Conservation (phyloP, 2,113 vertebrate genomes). For the Miniopterus natalensis region DNA sequence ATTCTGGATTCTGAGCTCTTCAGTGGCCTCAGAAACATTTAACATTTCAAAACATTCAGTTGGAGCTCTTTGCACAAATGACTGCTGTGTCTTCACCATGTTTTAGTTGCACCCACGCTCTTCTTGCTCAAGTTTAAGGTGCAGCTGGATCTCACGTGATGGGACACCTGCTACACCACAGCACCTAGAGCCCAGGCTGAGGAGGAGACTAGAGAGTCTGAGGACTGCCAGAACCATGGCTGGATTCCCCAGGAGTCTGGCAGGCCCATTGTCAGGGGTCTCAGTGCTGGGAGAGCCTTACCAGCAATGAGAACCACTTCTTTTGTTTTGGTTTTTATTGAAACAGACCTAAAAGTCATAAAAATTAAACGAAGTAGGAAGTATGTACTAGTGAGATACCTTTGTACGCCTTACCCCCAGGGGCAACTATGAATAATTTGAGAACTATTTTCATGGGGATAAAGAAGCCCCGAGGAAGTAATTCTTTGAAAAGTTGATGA, state of each 20-base stretch:
- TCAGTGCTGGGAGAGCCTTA: neutral
- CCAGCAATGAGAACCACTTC: neutral
- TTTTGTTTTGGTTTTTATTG: neutral
- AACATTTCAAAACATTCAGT: slow-evolving; percentile 59
- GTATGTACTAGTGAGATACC: neutral
- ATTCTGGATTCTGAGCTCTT: slow-evolving; percentile 59
- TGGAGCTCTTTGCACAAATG: slow-evolving; percentile 73
- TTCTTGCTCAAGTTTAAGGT: neutral
- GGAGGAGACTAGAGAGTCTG: neutral
- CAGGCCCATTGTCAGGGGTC: neutral
- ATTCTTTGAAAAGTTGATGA: slow-evolving; percentile 20
- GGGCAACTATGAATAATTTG: neutral
- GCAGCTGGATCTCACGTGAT: neutral
- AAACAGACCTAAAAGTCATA: neutral
- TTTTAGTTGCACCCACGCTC: neutral
- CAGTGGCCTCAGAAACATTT: slow-evolving; percentile 45
- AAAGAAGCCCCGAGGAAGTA: neutral
- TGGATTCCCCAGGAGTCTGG: neutral
- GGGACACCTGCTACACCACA: neutral
- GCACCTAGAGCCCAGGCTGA: neutral
- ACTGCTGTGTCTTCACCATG: slow-evolving; percentile 49
- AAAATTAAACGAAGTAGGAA: neutral
- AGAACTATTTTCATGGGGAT: neutral
- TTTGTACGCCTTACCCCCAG: neutral
- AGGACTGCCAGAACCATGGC: neutral